Evolutionary conservation across 2,797 vertebrate genomes (phyloP).

Genomic region (Pempheris klunzingeri): DNA sequence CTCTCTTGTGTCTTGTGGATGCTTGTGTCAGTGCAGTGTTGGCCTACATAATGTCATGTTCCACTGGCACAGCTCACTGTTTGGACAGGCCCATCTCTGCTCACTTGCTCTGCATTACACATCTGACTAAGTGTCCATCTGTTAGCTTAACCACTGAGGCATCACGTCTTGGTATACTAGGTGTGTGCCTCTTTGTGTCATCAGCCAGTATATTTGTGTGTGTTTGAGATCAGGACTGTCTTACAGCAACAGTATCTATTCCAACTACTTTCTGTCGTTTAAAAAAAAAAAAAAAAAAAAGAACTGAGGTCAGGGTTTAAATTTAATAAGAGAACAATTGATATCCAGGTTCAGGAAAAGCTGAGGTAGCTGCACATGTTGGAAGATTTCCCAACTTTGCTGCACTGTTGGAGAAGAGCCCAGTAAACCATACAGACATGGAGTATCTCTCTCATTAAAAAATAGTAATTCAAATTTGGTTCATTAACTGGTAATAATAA

Average conservation of each 20-base stretch:
- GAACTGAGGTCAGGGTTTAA: conserved; percentile 26
- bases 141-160: conserved; percentile 34
- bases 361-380: conserved; percentile 39
- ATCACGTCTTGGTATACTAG: not conserved
- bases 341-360: conserved; percentile 38
- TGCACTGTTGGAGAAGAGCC: conserved; percentile 41
- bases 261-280: not conserved
- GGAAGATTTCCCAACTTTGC: conserved; percentile 29
- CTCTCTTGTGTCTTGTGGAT: not conserved
- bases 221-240: not conserved
- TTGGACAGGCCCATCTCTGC: conserved; percentile 43
- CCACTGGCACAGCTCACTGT: conserved; percentile 33
- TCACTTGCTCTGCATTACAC: conserved; percentile 54
- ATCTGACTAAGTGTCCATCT: conserved; percentile 47
- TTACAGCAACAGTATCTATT: conserved; percentile 2
- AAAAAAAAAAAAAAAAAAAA: too few relatives aligned
- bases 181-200: conserved; percentile 14
- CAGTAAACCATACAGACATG: conserved; percentile 12
- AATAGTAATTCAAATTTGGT: conserved; percentile 11
- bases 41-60: conserved; percentile 39
- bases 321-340: conserved; percentile 28
- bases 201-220: conserved; percentile 14
- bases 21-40: conserved; percentile 32
- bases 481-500: not conserved
- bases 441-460: conserved; percentile 6